phyloP scores from a whole-genome alignment of 2,888 invertebrate genomes.

The Lepas anatifera region DNA sequence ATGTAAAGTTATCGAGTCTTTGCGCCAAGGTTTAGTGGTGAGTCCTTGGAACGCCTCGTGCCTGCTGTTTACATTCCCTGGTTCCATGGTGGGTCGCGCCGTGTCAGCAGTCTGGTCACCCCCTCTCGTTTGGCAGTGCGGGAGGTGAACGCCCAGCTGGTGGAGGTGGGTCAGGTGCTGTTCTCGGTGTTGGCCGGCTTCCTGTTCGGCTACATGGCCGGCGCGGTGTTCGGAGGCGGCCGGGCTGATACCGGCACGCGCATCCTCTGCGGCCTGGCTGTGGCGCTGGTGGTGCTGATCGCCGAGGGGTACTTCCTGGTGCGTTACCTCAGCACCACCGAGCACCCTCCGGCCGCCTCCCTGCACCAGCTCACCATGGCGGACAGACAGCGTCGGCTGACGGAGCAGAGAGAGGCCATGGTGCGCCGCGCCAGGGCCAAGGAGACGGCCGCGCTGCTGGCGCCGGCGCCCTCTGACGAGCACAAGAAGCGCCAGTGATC shows the following conservation, averaged over 20 bases:
- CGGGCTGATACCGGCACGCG: neutral
- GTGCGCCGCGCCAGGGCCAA: too few relatives aligned
- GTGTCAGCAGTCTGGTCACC: neutral
- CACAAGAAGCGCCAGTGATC: too few relatives aligned
- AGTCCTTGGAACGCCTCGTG: neutral
- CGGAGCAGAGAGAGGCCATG: too few relatives aligned
- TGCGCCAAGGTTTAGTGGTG: neutral
- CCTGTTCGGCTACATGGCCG: conserved; percentile 9
- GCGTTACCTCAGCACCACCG: neutral
- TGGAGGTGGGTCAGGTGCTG: conserved; percentile 2
- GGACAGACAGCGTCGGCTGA: too few relatives aligned
- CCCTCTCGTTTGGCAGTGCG: neutral
- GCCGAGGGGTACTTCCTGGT: conserved; percentile 2
- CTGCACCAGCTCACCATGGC: neutral
- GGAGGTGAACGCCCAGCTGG: conserved; percentile 12
- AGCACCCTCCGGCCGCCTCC: neutral
- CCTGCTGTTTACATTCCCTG: too few relatives aligned
- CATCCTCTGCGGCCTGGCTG: neutral
- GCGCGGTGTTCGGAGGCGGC: neutral
- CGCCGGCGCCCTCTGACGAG: too few relatives aligned
- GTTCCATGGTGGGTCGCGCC: too few relatives aligned
- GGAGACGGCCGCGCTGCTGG: too few relatives aligned
- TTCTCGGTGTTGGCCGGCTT: neutral
- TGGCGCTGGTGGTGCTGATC: neutral
- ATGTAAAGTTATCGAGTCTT: neutral